Evolutionary conservation across 1,140 invertebrate species (phyloP).

Genomic region (Mylabris phalerata): DNA sequence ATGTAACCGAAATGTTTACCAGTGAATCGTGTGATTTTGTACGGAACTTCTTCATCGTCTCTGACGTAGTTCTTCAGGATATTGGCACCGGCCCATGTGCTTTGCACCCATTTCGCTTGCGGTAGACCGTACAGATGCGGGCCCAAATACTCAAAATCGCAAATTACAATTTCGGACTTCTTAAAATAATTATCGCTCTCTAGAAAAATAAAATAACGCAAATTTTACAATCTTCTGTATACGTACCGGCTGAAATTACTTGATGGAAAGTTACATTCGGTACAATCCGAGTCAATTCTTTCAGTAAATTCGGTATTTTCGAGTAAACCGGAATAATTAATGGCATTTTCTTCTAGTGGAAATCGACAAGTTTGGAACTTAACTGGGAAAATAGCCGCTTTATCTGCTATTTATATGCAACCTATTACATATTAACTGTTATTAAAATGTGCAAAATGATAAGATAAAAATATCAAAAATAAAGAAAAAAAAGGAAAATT

Average conservation of each 20-base stretch:
- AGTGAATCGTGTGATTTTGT: conserved; percentile 43
- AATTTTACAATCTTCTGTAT: too few species aligned
- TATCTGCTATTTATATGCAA: too few species aligned
- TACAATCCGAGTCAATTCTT: background rate
- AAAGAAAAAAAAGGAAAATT: too few species aligned
- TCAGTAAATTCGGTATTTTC: conserved; percentile 5
- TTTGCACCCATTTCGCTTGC: conserved; percentile 45
- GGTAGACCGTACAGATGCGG: conserved; percentile 39
- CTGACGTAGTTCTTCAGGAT: conserved; percentile 17
- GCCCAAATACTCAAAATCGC: conserved; percentile 41
- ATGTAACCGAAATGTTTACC: conserved; percentile 44
- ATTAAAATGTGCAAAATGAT: too few species aligned
- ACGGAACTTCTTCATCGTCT: conserved; percentile 12
- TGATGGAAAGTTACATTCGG: conserved; percentile 7
- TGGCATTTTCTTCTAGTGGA: background rate
- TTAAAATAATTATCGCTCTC: too few species aligned
- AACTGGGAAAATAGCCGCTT: too few species aligned
- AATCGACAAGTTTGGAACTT: too few species aligned
- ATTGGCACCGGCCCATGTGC: conserved; percentile 48
- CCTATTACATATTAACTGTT: too few species aligned
- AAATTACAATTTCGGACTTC: conserved; percentile 36
- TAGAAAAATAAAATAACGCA: too few species aligned
- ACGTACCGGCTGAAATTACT: background rate
- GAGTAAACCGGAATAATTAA: conserved; percentile 1
- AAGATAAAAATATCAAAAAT: too few species aligned